Conservation (phyloP, 2,888 invertebrate species). For the Scaptomyza caliginosa region DNA sequence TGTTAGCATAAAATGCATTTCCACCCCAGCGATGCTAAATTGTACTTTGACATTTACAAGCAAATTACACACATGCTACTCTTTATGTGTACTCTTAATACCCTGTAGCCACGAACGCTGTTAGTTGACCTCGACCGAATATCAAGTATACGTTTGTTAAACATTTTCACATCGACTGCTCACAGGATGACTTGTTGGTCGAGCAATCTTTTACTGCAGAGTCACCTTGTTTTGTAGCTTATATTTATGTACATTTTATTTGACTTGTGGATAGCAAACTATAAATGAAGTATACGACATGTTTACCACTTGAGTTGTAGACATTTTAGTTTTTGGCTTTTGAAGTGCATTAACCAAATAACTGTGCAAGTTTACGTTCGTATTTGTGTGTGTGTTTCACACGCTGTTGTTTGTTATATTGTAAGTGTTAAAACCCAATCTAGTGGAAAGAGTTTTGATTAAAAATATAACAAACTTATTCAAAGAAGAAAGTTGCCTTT, state of each 20-base stretch:
- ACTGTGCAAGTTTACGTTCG: not conserved
- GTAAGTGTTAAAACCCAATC: constrained; percentile 58
- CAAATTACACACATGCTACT: not conserved
- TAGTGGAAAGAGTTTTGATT: constrained; percentile 72
- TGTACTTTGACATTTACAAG: not conserved
- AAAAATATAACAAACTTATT: constrained; percentile 66
- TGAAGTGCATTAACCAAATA: constrained; percentile 38
- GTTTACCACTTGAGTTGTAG: constrained; percentile 19
- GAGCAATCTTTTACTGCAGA: not conserved
- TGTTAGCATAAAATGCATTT: not conserved
- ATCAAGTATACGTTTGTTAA: not conserved
- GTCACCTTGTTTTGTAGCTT: not conserved
- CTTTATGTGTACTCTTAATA: not conserved
- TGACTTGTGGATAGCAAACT: not conserved
- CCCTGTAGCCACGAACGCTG: not conserved
- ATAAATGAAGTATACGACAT: constrained; percentile 33
- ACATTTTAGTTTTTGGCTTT: constrained; percentile 6
- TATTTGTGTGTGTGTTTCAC: constrained; percentile 3
- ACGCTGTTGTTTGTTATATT: not conserved
- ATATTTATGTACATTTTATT: not conserved
- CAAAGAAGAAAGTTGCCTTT: constrained; percentile 25
- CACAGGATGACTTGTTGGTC: not conserved
- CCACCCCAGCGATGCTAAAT: not conserved
- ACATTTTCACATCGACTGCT: not conserved
- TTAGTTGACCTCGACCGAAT: not conserved